Base-by-base conservation (phyloP, 1,140 invertebrate genomes). In the Aphelenchoides besseyi region DNA sequence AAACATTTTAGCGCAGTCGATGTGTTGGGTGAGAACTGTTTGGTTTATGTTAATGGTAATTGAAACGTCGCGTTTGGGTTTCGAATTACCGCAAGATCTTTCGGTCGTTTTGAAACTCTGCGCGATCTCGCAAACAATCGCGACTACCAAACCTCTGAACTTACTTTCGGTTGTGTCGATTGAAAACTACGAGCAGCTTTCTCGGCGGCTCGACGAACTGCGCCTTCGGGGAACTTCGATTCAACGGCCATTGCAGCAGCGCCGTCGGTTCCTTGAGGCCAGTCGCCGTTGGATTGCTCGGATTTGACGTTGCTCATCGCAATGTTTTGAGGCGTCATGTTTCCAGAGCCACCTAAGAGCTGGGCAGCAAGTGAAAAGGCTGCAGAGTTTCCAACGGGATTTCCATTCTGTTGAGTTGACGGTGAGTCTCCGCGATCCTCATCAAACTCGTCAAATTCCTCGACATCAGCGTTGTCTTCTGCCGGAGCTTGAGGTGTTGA, bases 181-280 rank as follows among this genome's bases (percentile, higher is more conserved):
- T 84, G 81, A 57, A 83, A 84, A 48, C 71, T 77, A 28, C 82
- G 66, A 36, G 81, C 77, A 3, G 82, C 82, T 59, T 83, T 83
- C 32, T 83, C 82, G 2, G 82, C 82, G 5, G 82, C 82, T 70
- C 82, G 68, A 48, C 76, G 72, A 23, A 83, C 81, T 9, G 82
- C 82, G 23, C 82, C 82, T 41, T 83, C 79, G 8, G 82, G 82
- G 35, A 83, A 84, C 29, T 72, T 75, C 5, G 68, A 57, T 62
- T 84, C 81, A 26, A 78, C 68, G n/a, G 57, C 37, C 23, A 16
- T 53, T n/a, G 41, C 69, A 37, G 63, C 2, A 35, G 23, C 3
- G 33, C 69, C 62, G 57, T 35, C 53, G 33, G 37, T 75, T 48
- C 68, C 68, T 29, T 37, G 37, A 66, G 28, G 18, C 73, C 71